phyloP scores from a whole-genome alignment of 2,888 invertebrate species.

The Meiosimyza platycephala region DNA sequence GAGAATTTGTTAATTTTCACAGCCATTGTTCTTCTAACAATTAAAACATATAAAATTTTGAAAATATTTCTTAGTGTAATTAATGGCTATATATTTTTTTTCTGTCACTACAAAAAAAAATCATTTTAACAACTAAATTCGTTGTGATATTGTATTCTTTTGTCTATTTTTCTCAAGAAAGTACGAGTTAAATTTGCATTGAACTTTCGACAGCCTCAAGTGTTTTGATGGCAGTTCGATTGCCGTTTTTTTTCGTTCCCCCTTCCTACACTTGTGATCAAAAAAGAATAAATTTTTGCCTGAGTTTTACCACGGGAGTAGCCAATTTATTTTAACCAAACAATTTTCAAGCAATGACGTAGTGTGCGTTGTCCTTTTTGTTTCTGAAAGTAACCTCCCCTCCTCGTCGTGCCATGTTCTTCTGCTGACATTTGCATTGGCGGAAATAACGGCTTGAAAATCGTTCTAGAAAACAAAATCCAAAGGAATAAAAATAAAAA shows the following conservation, averaged over 20 bases:
- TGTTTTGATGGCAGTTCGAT: slow-evolving; percentile 35
- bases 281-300: slow-evolving; percentile 16
- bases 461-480: slow-evolving; percentile 24
- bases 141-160: slow-evolving; percentile 29
- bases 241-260: slow-evolving; percentile 4
- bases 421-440: slow-evolving; percentile 40
- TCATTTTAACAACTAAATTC: neutral
- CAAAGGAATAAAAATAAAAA: slow-evolving; percentile 10
- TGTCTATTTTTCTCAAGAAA: slow-evolving; percentile 46
- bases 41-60: too few relatives aligned
- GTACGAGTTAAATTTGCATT: slow-evolving; percentile 23
- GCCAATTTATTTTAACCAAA: slow-evolving; percentile 6
- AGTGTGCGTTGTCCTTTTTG: neutral
- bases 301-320: neutral
- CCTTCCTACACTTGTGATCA: neutral
- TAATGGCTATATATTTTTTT: too few relatives aligned
- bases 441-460: slow-evolving; percentile 40
- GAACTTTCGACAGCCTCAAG: slow-evolving; percentile 19
- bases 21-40: too few relatives aligned
- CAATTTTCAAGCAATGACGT: slow-evolving; percentile 19
- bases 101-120: too few relatives aligned
- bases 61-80: too few relatives aligned
- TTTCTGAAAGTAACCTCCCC: neutral
- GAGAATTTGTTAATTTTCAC: too few relatives aligned
- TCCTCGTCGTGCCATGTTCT: neutral